phyloP scores from a whole-genome alignment of 2,888 invertebrate genomes.

The Dexiosoma caninum region DNA sequence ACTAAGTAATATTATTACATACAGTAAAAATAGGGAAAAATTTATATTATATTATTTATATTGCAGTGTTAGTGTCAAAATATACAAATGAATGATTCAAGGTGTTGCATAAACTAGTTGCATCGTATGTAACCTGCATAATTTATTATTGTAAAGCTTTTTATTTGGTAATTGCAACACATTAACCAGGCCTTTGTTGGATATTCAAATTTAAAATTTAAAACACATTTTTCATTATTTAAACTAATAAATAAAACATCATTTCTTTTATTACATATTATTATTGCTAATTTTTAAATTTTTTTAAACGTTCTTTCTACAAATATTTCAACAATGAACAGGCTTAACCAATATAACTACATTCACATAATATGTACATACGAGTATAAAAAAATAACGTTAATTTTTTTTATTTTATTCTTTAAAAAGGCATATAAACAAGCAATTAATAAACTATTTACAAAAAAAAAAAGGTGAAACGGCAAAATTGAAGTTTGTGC shows the following conservation, averaged over 20 bases:
- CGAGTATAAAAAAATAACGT: too few relatives aligned
- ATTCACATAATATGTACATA: conserved; percentile 8
- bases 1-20: too few relatives aligned
- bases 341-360: conserved; percentile 56
- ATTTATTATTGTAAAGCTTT: too few relatives aligned
- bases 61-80: too few relatives aligned
- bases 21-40: too few relatives aligned
- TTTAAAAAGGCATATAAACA: neutral
- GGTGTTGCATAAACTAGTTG: too few relatives aligned
- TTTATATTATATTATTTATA: too few relatives aligned
- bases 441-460: conserved; percentile 52
- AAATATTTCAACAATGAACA: conserved; percentile 48
- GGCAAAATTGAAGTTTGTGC: conserved; percentile 28
- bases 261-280: conserved; percentile 60
- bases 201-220: conserved; percentile 1
- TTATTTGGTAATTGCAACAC: too few relatives aligned
- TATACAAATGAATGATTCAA: too few relatives aligned
- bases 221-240: conserved; percentile 1
- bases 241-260: conserved; percentile 59
- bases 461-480: conserved; percentile 46
- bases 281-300: conserved; percentile 53
- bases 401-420: too few relatives aligned
- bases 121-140: too few relatives aligned
- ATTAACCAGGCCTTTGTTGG: too few relatives aligned
- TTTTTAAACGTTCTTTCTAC: conserved; percentile 25